Evolutionary conservation across 1,140 invertebrate species (phyloP).

Genomic region (Neomicropteryx cornuta): DNA sequence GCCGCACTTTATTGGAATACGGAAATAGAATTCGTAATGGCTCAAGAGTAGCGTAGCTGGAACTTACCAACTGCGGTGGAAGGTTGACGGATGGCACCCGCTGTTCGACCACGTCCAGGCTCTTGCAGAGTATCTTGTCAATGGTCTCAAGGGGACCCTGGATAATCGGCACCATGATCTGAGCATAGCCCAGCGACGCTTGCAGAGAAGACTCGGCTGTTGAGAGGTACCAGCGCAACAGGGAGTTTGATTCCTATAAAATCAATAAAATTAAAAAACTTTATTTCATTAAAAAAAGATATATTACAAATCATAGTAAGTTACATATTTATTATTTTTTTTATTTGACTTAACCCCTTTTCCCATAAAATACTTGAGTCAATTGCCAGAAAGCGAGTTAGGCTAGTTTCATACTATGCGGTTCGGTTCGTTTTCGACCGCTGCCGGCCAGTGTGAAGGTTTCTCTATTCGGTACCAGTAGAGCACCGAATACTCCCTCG

Average conservation of each 20-base stretch:
- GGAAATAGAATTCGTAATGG: conserved; percentile 3
- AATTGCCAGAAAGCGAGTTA: neutral
- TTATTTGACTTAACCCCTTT: conserved; percentile 1
- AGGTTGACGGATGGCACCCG: conserved; percentile 63
- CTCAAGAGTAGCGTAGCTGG: conserved; percentile 7
- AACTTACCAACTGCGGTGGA: conserved; percentile 60
- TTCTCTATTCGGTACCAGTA: too few species aligned
- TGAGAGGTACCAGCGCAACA: conserved; percentile 60
- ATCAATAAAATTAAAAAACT: conserved; percentile 3
- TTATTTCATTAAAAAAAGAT: neutral
- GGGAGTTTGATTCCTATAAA: conserved; percentile 49
- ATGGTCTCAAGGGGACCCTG: conserved; percentile 58
- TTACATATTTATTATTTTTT: conserved; percentile 1
- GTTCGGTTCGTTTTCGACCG: neutral
- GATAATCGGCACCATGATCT: conserved; percentile 53
- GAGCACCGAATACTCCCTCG: too few species aligned
- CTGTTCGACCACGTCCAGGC: conserved; percentile 65
- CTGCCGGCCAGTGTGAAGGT: too few species aligned
- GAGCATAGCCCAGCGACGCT: conserved; percentile 51
- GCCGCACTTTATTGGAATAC: conserved; percentile 6
- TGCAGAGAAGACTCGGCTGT: conserved; percentile 58
- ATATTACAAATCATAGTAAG: neutral
- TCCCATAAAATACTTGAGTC: neutral
- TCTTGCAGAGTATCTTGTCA: conserved; percentile 62
- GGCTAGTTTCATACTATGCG: neutral